These are phyloP conservation scores for Aramus guarauna DNA, from an alignment of 2,113 vertebrate genomes.

Conservation along the genomic window DNA sequence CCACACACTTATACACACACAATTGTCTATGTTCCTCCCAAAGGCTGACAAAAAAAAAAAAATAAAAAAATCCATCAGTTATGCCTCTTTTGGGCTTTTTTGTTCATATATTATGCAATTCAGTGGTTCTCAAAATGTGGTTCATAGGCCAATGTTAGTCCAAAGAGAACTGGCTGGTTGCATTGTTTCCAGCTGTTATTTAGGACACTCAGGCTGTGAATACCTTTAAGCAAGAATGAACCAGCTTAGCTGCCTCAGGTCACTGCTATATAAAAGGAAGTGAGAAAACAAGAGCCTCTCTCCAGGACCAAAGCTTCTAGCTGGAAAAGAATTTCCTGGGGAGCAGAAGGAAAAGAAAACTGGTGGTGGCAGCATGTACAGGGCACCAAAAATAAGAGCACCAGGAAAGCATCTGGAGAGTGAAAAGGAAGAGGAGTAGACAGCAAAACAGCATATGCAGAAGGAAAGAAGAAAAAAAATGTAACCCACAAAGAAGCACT, in stretches of 20 bases:
- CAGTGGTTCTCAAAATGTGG: conserved; percentile 57
- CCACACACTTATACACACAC: conserved; percentile 17
- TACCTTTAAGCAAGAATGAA: conserved; percentile 63
- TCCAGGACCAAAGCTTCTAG: conserved; percentile 60
- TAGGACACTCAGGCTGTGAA: conserved; percentile 64
- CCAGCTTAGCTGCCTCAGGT: conserved; percentile 59
- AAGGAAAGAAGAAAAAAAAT: neutral
- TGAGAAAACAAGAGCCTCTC: conserved; percentile 63
- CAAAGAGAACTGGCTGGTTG: conserved; percentile 58
- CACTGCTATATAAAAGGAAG: conserved; percentile 56
- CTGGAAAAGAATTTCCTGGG: conserved; percentile 62
- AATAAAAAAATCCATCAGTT: conserved; percentile 16
- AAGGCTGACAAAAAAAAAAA: neutral
- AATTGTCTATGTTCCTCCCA: conserved; percentile 10
- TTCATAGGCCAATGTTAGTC: conserved; percentile 52
- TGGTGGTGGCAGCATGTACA: conserved; percentile 34
- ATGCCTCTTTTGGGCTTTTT: conserved; percentile 55
- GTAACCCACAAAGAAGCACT: neutral
- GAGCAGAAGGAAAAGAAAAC: conserved; percentile 49
- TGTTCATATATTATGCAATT: conserved; percentile 60
- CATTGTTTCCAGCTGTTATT: conserved; percentile 69
- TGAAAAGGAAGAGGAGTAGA: conserved; percentile 9
- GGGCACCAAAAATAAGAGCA: conserved; percentile 42
- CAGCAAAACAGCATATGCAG: neutral
- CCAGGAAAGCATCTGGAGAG: conserved; percentile 37